Evolutionary conservation across 92 coral and sea anemone species (phyloP).

Genomic region (Desmophyllum pertusum): DNA sequence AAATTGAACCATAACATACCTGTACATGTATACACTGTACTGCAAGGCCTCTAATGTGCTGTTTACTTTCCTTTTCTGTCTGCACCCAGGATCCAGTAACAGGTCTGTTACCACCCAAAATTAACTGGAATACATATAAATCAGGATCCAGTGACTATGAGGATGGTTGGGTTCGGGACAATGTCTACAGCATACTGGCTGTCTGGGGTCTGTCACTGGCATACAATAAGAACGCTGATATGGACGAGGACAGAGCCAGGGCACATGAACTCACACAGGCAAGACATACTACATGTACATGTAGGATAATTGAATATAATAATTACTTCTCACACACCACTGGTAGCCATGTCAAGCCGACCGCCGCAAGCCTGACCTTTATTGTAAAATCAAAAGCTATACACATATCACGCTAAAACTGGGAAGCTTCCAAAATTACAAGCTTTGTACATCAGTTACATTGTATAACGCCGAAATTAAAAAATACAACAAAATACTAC

Average conservation of each 20-base stretch:
- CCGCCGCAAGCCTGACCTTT: too few species aligned
- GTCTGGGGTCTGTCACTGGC: conserved; percentile 98
- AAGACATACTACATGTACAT: neutral
- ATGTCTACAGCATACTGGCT: conserved; percentile 94
- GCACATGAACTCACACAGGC: conserved; percentile 97
- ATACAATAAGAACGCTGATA: conserved; percentile 93
- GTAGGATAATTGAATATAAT: too few species aligned
- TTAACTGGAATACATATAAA: conserved; percentile 69
- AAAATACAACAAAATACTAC: too few species aligned
- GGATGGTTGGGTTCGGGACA: conserved; percentile 98
- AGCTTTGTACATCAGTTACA: too few species aligned
- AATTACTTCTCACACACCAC: too few species aligned
- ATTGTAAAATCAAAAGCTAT: too few species aligned
- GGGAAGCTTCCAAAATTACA: too few species aligned
- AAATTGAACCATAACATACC: neutral
- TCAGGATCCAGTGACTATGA: conserved; percentile 63
- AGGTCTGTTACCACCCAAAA: conserved; percentile 91
- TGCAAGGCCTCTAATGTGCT: neutral
- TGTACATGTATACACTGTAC: neutral
- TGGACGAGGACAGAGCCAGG: conserved; percentile 96
- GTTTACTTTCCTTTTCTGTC: neutral
- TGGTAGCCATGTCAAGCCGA: too few species aligned
- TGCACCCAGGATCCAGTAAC: conserved; percentile 90
- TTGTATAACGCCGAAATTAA: too few species aligned
- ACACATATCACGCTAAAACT: too few species aligned